Evolutionary conservation across 2,113 vertebrate genomes (phyloP).

Genomic region (Indri indri): DNA sequence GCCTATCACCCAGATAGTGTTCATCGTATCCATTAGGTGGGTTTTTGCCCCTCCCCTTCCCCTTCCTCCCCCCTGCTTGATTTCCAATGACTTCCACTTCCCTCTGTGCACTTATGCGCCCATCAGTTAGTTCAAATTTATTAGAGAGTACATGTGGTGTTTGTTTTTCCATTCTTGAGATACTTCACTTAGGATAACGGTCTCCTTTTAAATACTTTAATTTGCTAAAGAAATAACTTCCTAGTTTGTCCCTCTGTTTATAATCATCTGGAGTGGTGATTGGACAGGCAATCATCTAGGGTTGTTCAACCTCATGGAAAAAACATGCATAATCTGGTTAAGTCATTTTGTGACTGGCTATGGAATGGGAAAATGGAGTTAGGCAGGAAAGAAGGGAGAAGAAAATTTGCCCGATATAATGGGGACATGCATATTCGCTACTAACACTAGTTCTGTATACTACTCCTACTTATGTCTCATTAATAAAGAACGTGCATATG

Average conservation of each 20-base stretch:
- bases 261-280: neutral
- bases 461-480: neutral
- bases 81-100: too few species aligned
- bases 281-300: neutral
- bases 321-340: neutral
- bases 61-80: too few species aligned
- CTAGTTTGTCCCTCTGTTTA: neutral
- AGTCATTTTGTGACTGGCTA: neutral
- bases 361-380: neutral
- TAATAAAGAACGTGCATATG: neutral
- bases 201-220: constrained; percentile 4
- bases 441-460: neutral
- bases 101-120: too few species aligned
- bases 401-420: neutral
- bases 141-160: too few species aligned
- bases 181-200: too few species aligned
- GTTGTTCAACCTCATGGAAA: neutral
- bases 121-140: too few species aligned
- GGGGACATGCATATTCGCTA: neutral
- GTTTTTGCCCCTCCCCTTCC: too few species aligned
- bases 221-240: constrained; percentile 13
- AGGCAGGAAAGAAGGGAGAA: neutral
- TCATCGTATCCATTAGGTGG: too few species aligned
- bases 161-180: too few species aligned
- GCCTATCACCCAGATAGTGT: too few species aligned